Base-by-base conservation (phyloP, 2,797 vertebrate genomes). In the Phalloptychus januarius region DNA sequence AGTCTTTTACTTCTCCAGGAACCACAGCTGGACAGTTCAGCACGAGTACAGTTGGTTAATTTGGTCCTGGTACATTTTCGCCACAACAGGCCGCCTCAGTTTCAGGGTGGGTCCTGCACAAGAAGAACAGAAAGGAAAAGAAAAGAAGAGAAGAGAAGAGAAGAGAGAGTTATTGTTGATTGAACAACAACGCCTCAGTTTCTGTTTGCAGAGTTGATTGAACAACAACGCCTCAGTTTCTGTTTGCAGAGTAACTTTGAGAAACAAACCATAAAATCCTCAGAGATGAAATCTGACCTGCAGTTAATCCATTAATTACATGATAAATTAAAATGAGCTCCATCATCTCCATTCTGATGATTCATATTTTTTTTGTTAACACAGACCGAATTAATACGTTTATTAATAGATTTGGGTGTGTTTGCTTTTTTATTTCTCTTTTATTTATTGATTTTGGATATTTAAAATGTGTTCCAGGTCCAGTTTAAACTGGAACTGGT, bases 51-150 rank as follows among this genome's bases (percentile, higher is more conserved):
- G 83, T 77, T 94, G 83, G 1, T 95, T 77, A 45, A 96, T 96
- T 79, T 86, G 91, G 28, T 95, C 93, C 88, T 95, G 89, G 86
- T 96, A 95, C 94, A 95, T 95, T 90, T 96, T 95, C 63, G 92
- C 84, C 52, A 96, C 95, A 45, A 95, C 89, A 15, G 95, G 93
- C 78, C 96, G 93, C 87, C 94, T 95, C 52, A 96, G 93, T 83
- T 96, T 96, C 96, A 96, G 87, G 78, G 96, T 96, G 44, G 96
- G 96, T 82, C 96, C 96, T 96, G 86, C 46, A 81, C 7, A 75
- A 33, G 86, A 28, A 75, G 23, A 42, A 23, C 10, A 52, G 50
- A 50, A 20, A 8, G 75, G 33, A 86, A 28, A 72, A 28, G 45
- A 25, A 74, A 58, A 69, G 31, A 1, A 0, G 3, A 15, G n/a